Percentiles rank a stretch among this genome's conserved stretches.
phyloP scores from a whole-genome alignment of 2,797 vertebrate species.

The Macropodus opercularis region DNA sequence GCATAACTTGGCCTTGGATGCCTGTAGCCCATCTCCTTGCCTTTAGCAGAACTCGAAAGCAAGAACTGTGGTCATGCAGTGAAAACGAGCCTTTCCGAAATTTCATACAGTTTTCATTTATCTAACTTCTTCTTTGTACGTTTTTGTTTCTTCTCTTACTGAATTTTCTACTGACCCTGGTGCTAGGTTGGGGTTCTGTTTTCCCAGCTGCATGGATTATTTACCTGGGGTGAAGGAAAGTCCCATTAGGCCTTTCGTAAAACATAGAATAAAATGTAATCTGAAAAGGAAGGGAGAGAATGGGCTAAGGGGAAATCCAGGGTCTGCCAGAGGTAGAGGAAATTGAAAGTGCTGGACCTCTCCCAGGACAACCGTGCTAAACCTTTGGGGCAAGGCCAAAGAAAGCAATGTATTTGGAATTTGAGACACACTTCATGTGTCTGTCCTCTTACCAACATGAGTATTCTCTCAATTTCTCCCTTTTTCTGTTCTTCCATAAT shows the following conservation, averaged over 20 bases:
- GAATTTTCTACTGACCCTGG: slow-evolving; percentile 82
- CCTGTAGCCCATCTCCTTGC: slow-evolving; percentile 33
- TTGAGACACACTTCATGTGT: slow-evolving; percentile 66
- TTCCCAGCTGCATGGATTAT: slow-evolving; percentile 94
- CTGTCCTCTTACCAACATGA: slow-evolving; percentile 36
- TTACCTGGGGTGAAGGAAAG: slow-evolving; percentile 90
- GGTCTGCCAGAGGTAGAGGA: slow-evolving; percentile 85
- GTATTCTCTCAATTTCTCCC: slow-evolving; percentile 37
- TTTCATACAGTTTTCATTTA: slow-evolving; percentile 35
- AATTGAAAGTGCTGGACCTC: slow-evolving; percentile 80
- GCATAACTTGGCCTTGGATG: slow-evolving; percentile 52
- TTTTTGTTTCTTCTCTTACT: slow-evolving; percentile 77
- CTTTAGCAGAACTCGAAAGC: slow-evolving; percentile 24
- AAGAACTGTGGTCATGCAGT: background rate
- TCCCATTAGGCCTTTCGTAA: slow-evolving; percentile 85
- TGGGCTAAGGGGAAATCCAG: slow-evolving; percentile 82
- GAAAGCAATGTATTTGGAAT: slow-evolving; percentile 85
- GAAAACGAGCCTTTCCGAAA: slow-evolving; percentile 14
- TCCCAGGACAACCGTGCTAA: slow-evolving; percentile 84
- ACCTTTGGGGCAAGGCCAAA: slow-evolving; percentile 84
- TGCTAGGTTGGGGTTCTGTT: slow-evolving; percentile 86
- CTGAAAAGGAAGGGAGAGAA: slow-evolving; percentile 65
- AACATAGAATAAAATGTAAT: slow-evolving; percentile 76
- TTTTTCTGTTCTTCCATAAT: slow-evolving; percentile 40
- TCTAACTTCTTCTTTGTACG: slow-evolving; percentile 64